Conservation (phyloP, 2,113 vertebrate genomes). For the Carassius auratus region DNA sequence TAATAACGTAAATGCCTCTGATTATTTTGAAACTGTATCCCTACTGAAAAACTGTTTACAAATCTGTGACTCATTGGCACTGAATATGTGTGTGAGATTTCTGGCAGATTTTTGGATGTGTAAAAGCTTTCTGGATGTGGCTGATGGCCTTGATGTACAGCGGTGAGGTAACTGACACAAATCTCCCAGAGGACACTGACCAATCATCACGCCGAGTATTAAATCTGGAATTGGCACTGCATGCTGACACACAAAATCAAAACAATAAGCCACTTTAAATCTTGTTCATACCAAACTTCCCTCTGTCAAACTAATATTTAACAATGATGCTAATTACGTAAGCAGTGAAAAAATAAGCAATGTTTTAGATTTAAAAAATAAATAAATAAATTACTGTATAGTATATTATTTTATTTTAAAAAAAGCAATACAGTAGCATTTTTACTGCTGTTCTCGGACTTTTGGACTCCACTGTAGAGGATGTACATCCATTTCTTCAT, state of each 20-base stretch:
- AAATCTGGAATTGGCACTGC: slow-evolving; percentile 32
- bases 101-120: slow-evolving; percentile 34
- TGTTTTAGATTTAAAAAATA: no score
- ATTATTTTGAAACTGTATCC: slow-evolving; percentile 7
- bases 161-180: slow-evolving; percentile 42
- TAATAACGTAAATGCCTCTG: not conserved
- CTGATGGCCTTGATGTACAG: slow-evolving; percentile 23
- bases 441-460: not conserved
- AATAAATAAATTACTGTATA: no score
- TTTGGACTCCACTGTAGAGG: not conserved
- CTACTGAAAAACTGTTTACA: slow-evolving; percentile 34
- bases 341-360: not conserved
- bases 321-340: not conserved
- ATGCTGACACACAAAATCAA: slow-evolving; percentile 32
- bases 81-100: slow-evolving; percentile 14
- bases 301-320: not conserved
- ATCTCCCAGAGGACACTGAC: slow-evolving; percentile 30
- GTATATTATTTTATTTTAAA: not conserved
- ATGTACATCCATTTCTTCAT: not conserved
- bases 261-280: slow-evolving; percentile 39
- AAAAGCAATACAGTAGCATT: not conserved
- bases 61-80: slow-evolving; percentile 26
- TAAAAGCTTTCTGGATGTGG: slow-evolving; percentile 50
- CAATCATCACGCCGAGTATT: slow-evolving; percentile 44
- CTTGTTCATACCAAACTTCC: slow-evolving; percentile 16